Evolutionary conservation across 2,113 vertebrate genomes (phyloP).

Genomic region (Triplophysa tibetana): DNA sequence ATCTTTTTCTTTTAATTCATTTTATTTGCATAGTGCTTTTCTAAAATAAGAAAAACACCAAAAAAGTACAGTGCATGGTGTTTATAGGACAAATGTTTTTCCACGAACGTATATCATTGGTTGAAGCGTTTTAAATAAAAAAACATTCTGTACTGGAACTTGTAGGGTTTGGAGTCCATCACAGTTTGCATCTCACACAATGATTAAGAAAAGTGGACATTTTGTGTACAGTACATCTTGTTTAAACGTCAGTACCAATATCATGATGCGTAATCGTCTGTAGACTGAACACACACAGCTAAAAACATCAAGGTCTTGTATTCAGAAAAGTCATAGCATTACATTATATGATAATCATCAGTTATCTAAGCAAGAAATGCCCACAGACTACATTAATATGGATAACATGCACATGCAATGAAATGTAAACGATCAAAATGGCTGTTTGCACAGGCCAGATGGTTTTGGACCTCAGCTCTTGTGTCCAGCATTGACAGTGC

Average conservation of each 20-base stretch:
- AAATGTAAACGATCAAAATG: background rate
- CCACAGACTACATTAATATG: background rate
- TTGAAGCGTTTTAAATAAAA: constrained; percentile 16
- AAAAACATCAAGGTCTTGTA: background rate
- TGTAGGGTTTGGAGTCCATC: background rate
- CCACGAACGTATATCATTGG: background rate
- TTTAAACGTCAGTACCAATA: background rate
- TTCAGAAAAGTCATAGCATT: background rate
- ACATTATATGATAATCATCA: background rate
- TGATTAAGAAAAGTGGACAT: background rate
- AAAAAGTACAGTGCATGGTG: too few relatives aligned
- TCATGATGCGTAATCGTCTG: background rate
- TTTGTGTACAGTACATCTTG: constrained; percentile 1
- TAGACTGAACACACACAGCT: constrained; percentile 47
- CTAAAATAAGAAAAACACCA: too few relatives aligned
- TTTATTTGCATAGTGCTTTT: too few relatives aligned
- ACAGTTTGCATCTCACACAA: background rate
- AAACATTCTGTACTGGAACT: background rate
- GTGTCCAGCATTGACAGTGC: constrained; percentile 15
- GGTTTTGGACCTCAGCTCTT: background rate
- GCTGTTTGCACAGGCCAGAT: constrained; percentile 21
- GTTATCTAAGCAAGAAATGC: background rate
- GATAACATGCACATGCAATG: background rate
- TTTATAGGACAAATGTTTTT: too few relatives aligned
- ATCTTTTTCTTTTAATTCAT: too few relatives aligned